Conservation (phyloP, 2,113 vertebrate species). For the Orthonyx spaldingii region DNA sequence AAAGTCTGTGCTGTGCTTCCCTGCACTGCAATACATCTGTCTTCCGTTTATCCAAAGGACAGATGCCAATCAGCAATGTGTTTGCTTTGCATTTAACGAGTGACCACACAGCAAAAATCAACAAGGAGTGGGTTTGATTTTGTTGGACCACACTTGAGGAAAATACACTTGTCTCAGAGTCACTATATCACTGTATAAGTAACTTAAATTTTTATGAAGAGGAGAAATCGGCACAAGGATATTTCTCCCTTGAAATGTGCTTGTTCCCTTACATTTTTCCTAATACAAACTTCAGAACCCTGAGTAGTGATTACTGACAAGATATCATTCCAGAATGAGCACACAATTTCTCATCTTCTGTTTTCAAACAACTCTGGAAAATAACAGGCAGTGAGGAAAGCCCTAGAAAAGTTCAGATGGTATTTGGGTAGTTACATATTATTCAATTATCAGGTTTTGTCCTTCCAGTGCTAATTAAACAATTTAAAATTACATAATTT, state of each 20-base stretch:
- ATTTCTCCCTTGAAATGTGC: not conserved
- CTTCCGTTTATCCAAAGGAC: not conserved
- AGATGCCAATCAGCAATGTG: not conserved
- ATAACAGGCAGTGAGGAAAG: not conserved
- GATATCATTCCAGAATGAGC: not conserved
- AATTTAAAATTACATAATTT: not conserved
- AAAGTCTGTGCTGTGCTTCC: not conserved
- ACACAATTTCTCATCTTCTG: not conserved
- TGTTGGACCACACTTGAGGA: not conserved
- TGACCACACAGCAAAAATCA: not conserved
- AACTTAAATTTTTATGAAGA: not conserved
- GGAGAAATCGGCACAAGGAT: not conserved
- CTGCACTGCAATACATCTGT: not conserved
- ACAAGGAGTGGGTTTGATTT: not conserved
- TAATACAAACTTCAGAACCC: not conserved
- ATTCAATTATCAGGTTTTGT: not conserved
- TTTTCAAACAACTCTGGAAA: not conserved
- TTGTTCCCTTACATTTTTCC: not conserved
- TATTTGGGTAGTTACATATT: not conserved
- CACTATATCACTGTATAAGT: not conserved
- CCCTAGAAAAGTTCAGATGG: not conserved
- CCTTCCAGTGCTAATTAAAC: constrained; percentile 26
- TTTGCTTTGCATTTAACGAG: constrained; percentile 15
- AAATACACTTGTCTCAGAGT: not conserved
- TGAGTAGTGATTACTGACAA: not conserved